These are phyloP conservation scores for Micrastur ruficollis DNA, from an alignment of 2,797 vertebrate genomes.

Conservation along the genomic window DNA sequence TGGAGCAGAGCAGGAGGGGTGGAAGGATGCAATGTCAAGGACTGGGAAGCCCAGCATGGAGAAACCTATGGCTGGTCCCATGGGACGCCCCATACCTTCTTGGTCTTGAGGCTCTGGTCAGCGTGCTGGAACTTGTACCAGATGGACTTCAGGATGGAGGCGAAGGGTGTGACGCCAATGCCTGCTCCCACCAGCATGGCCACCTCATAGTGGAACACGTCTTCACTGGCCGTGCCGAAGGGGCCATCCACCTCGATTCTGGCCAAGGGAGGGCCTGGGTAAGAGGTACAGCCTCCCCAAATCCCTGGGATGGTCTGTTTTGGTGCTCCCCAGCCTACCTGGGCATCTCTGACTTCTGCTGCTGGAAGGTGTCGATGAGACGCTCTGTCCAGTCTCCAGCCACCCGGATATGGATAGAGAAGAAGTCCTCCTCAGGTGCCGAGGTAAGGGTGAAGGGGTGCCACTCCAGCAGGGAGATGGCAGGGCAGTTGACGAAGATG, in stretches of 20 bases:
- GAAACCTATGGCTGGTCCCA: background rate
- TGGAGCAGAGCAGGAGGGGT: background rate
- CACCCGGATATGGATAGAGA: slow-evolving; percentile 86
- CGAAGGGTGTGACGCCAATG: slow-evolving; percentile 91
- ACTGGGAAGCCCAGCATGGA: background rate
- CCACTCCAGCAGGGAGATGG: slow-evolving; percentile 88
- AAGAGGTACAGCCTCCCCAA: background rate
- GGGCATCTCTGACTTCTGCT: slow-evolving; percentile 68
- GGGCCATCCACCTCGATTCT: slow-evolving; percentile 90
- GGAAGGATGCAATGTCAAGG: background rate
- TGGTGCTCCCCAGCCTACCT: slow-evolving; percentile 73
- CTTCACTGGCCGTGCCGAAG: slow-evolving; percentile 91
- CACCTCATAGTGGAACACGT: slow-evolving; percentile 91
- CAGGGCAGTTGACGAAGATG: slow-evolving; percentile 88
- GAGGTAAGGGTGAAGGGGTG: slow-evolving; percentile 95
- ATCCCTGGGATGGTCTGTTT: fast-evolving
- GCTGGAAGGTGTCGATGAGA: slow-evolving; percentile 77
- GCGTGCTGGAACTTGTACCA: slow-evolving; percentile 90
- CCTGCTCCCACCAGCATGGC: slow-evolving; percentile 90
- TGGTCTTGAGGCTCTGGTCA: slow-evolving; percentile 83
- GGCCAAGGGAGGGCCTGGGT: background rate
- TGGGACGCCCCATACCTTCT: slow-evolving; percentile 74
- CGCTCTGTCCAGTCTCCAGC: slow-evolving; percentile 89
- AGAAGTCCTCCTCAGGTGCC: slow-evolving; percentile 88
- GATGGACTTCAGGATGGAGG: slow-evolving; percentile 93